Evolutionary conservation across 2,888 invertebrate genomes (phyloP).

Genomic region (Caenorhabditis macrosperma): DNA sequence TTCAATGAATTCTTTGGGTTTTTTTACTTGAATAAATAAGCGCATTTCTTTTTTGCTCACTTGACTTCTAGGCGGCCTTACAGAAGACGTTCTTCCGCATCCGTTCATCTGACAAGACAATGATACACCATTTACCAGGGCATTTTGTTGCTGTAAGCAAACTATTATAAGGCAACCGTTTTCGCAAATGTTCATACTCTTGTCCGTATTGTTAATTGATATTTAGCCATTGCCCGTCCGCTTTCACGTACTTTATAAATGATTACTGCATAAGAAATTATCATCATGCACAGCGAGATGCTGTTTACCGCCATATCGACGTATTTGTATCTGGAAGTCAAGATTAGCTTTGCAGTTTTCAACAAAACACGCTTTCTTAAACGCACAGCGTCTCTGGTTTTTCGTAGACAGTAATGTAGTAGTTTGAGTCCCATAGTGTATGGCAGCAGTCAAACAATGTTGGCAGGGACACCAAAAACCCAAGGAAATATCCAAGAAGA

Average conservation of each 20-base stretch:
- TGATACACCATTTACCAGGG: conserved; percentile 63
- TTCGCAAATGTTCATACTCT: conserved; percentile 52
- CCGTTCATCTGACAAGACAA: conserved; percentile 65
- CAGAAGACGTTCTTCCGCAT: conserved; percentile 66
- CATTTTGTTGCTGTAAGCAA: conserved; percentile 70
- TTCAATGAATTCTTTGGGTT: neutral
- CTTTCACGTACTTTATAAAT: conserved; percentile 77
- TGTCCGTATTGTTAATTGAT: conserved; percentile 74
- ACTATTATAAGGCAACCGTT: too few relatives aligned
- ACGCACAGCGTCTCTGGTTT: conserved; percentile 70
- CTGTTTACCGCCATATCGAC: conserved; percentile 78
- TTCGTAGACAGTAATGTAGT: conserved; percentile 74
- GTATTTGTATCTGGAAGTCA: conserved; percentile 71
- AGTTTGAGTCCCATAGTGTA: conserved; percentile 73
- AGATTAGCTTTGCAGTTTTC: neutral
- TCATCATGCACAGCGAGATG: conserved; percentile 74
- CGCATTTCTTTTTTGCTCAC: conserved; percentile 77
- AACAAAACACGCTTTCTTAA: neutral
- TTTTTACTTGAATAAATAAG: conserved; percentile 73
- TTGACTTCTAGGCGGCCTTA: conserved; percentile 75
- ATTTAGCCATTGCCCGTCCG: conserved; percentile 76
- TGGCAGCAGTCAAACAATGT: conserved; percentile 77
- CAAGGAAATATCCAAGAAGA: conserved; percentile 65
- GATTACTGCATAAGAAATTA: conserved; percentile 78
- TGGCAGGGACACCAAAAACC: conserved; percentile 73